These are phyloP conservation scores for Chymomyza fuscimana DNA, from an alignment of 2,888 invertebrate species.

Conservation along the genomic window DNA sequence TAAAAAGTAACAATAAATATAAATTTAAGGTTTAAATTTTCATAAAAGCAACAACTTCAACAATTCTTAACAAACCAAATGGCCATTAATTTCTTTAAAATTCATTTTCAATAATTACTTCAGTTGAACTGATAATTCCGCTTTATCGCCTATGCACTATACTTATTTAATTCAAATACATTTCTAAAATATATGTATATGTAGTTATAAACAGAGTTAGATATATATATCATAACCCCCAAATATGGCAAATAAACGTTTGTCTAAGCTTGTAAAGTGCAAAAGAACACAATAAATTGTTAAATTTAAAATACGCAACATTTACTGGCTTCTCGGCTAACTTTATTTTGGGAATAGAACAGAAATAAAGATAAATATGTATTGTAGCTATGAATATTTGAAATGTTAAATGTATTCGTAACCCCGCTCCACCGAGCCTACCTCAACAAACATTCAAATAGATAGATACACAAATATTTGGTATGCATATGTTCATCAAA, in stretches of 20 bases:
- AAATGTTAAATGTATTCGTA: background rate
- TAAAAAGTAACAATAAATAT: constrained; percentile 48
- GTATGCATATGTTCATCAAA: constrained; percentile 48
- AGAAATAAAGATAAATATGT: background rate
- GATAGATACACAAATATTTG: constrained; percentile 14
- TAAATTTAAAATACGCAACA: background rate
- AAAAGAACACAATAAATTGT: background rate
- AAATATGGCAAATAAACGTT: too few species aligned
- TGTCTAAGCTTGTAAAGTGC: background rate
- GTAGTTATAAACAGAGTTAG: too few species aligned
- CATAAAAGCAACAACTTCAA: background rate
- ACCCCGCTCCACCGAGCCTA: background rate
- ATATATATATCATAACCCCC: too few species aligned
- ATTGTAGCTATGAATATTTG: constrained; percentile 2
- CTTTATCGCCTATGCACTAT: too few species aligned
- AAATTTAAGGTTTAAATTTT: background rate
- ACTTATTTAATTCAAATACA: too few species aligned
- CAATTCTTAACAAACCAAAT: too few species aligned
- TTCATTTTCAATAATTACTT: too few species aligned
- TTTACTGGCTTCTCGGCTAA: constrained; percentile 8
- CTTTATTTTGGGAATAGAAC: background rate
- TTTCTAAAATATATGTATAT: background rate
- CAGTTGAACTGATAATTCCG: too few species aligned
- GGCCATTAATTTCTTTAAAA: too few species aligned
- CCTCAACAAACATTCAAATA: constrained; percentile 4